Percentiles rank a stretch among this genome's conserved stretches.
These are phyloP conservation scores for Tachuris rubrigastra DNA, from an alignment of 2,113 vertebrate genomes.

Conservation along the genomic window DNA sequence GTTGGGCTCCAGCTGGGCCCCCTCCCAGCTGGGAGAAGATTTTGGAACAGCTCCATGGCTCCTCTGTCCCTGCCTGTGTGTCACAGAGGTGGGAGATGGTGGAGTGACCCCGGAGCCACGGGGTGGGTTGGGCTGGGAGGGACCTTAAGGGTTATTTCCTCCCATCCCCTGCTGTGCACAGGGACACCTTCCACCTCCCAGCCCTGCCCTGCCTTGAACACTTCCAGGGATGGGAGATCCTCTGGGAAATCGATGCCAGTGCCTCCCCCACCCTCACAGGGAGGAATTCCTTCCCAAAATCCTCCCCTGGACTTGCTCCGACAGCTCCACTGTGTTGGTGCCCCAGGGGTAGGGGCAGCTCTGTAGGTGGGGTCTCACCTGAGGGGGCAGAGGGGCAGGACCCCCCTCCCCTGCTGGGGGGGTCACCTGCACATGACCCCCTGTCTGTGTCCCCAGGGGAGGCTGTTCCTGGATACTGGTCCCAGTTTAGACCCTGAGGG, in stretches of 20 bases:
- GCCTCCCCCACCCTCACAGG: neutral
- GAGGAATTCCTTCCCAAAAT: neutral
- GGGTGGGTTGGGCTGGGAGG: fast-evolving
- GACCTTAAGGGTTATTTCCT: fast-evolving
- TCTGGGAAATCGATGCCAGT: neutral
- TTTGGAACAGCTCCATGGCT: fast-evolving
- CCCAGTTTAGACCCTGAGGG: neutral
- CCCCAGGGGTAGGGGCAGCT: neutral
- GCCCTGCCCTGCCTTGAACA: neutral
- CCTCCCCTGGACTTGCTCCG: neutral
- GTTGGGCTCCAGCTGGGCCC: neutral
- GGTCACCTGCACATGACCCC: neutral
- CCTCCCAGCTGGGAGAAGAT: neutral
- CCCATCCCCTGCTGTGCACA: fast-evolving
- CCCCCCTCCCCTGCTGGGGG: neutral
- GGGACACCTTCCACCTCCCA: neutral
- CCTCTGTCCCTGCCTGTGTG: fast-evolving
- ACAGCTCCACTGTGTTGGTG: neutral
- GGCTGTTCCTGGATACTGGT: neutral
- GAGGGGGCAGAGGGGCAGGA: neutral
- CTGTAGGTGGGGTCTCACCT: neutral
- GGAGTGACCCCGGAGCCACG: fast-evolving
- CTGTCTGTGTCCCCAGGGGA: neutral
- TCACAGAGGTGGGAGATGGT: neutral
- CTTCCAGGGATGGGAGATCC: neutral